These are phyloP conservation scores for Berghia stephanieae DNA, from an alignment of 1,140 invertebrate species.

Conservation along the genomic window DNA sequence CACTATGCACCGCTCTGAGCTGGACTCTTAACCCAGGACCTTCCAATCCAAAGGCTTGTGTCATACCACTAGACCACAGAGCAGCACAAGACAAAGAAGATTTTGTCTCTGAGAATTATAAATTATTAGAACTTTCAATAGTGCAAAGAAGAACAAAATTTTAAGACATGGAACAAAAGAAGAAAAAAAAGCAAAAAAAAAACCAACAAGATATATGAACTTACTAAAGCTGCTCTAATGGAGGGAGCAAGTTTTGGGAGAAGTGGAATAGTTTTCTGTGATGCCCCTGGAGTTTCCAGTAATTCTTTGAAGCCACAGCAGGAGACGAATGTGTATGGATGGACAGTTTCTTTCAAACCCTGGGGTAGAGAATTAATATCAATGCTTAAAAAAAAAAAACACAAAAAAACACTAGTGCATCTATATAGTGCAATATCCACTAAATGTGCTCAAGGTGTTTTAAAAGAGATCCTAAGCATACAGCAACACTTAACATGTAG, in stretches of 20 bases:
- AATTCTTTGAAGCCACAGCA: slow-evolving; percentile 63
- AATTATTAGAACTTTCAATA: not conserved
- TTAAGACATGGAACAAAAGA: not conserved
- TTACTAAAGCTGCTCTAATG: slow-evolving; percentile 61
- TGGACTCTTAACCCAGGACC: too few species aligned
- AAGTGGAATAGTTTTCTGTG: slow-evolving; percentile 54
- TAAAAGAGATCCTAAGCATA: too few species aligned
- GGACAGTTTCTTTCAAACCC: slow-evolving; percentile 64
- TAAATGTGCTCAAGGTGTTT: too few species aligned
- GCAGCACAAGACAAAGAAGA: too few species aligned
- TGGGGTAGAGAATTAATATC: slow-evolving; percentile 25
- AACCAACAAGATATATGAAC: not conserved
- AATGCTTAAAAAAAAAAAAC: not conserved
- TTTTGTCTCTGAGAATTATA: not conserved
- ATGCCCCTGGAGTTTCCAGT: slow-evolving; percentile 51
- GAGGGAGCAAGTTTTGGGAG: slow-evolving; percentile 58
- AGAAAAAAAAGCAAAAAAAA: slow-evolving; percentile 1
- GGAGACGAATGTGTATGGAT: slow-evolving; percentile 65
- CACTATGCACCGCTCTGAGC: too few species aligned
- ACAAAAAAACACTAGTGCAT: not conserved
- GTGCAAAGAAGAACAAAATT: not conserved
- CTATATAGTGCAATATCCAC: too few species aligned
- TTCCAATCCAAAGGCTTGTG: too few species aligned
- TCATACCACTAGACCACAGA: too few species aligned
- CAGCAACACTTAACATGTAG: too few species aligned